Evolutionary conservation across 30 jellyfish, hydroid and myxozoan genomes (phyloP), one percentile per base, ranked within the genome.

Genomic region (Cassiopea andromeda): DNA sequence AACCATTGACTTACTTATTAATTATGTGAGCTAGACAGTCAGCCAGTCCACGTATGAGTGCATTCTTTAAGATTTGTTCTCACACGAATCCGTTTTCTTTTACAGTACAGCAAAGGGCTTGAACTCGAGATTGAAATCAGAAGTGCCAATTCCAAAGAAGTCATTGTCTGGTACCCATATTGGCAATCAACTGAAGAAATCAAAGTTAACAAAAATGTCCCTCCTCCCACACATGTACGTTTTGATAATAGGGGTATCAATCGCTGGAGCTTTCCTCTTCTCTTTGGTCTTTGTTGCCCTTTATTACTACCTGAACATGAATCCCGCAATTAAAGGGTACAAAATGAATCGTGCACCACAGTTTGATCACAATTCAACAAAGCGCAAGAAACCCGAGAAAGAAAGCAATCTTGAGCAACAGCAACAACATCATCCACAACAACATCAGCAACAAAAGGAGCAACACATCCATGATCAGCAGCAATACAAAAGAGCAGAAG

Each of bases 211-310:
- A 47, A 87, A 87, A 76, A 59, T 75, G 16, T 90, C 97, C 7
- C 84, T 96, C 49, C 90, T 96, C 27, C 99, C 99, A 3, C 99
- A 96, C 81, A 96, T 96, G 98, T 96, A 96, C 73, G 98, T 96
- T 54, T 46, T 96, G 69, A 77, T 96, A 77, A 89, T 96, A 17
- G 99, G 98, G 13, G 97, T 96, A 9, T 91, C 99, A 44, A 59
- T 96, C 49, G 99, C 98, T 2, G 99, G 99, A 60, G 99, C 98
- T 17, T 93, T 96, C 91, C 71, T 96, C 60, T 96, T 96, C 87
- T 96, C 99, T 17, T 74, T 96, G 43, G 81, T 96, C n/a, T 96
- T 96, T 49, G 90, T 96, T 60, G 91, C 97, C 59, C 82, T 84
- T 9, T 96, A 91, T 74, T 96, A 96, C 68, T 94, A 94, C 77